Conservation (phyloP, 1,140 invertebrate genomes). For the Plutomurus gul region DNA sequence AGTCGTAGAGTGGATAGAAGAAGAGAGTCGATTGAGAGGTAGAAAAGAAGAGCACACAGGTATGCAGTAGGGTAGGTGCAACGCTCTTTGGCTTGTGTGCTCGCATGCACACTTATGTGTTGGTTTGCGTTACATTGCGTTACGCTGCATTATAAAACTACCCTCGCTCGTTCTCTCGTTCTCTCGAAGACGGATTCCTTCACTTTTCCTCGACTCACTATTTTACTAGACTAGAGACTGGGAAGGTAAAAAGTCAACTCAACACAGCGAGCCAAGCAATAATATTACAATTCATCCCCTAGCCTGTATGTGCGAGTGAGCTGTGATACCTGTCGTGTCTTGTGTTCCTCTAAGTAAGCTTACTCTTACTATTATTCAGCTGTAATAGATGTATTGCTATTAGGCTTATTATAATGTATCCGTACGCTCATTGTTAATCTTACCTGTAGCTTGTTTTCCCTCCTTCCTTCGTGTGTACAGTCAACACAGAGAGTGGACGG, state of each 20-base stretch:
- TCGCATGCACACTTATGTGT: neutral
- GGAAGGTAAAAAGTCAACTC: neutral
- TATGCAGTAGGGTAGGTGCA: neutral
- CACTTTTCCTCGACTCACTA: neutral
- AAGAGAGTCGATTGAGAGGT: neutral
- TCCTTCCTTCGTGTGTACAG: neutral
- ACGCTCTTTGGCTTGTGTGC: neutral
- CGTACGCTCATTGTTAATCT: neutral
- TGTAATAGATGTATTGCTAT: neutral
- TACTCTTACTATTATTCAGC: neutral
- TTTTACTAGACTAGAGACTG: neutral
- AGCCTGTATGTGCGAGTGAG: neutral
- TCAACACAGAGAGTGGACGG: too few species aligned
- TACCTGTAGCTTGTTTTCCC: constrained; percentile 8
- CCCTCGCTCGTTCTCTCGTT: constrained; percentile 14
- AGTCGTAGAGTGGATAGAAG: neutral
- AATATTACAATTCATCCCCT: neutral
- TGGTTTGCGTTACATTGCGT: neutral
- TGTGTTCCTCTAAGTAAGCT: neutral
- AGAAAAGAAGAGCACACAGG: neutral
- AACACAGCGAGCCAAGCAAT: neutral
- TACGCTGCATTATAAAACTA: neutral
- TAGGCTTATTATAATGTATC: neutral
- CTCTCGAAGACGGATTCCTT: neutral
- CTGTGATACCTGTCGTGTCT: neutral